Percentiles rank a stretch among this genome's conserved stretches.
These are phyloP conservation scores for Chloroceryle aenea DNA, from an alignment of 2,113 vertebrate genomes.

Conservation along the genomic window DNA sequence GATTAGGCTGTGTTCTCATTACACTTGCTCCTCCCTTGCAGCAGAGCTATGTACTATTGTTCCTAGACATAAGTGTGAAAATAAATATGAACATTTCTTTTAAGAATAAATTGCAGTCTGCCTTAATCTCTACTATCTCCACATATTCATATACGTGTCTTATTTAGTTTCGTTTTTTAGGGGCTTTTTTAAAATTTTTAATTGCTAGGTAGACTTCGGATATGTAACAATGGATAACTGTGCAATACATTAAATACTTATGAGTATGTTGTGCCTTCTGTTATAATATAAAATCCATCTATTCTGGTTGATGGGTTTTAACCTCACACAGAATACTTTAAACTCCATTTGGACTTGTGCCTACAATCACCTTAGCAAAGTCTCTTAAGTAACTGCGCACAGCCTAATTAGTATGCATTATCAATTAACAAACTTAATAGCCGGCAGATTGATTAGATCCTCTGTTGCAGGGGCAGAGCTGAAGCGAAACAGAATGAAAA, in stretches of 20 bases:
- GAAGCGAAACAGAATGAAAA: constrained; percentile 99
- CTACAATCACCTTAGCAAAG: constrained; percentile 99
- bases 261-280: constrained; percentile 85
- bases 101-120: constrained; percentile 46
- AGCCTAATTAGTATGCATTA: constrained; percentile 99
- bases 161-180: constrained; percentile 64
- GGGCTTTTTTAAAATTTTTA: constrained; percentile 72
- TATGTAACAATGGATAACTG: constrained; percentile 80
- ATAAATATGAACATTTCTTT: constrained; percentile 66
- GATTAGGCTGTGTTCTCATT: constrained; percentile 9
- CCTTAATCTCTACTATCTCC: background rate
- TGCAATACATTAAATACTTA: constrained; percentile 86
- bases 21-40: constrained; percentile 18
- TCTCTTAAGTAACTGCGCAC: constrained; percentile 97
- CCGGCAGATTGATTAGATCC: constrained; percentile 99
- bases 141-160: background rate
- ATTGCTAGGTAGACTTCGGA: constrained; percentile 76
- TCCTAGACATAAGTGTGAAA: constrained; percentile 63
- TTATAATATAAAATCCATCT: constrained; percentile 89
- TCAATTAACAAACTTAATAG: constrained; percentile 99
- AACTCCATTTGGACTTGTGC: constrained; percentile 99
- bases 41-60: background rate
- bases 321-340: constrained; percentile 98
- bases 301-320: constrained; percentile 97
- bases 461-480: constrained; percentile 97